Evolutionary conservation across 2,113 vertebrate genomes (phyloP), one percentile per base, ranked within the genome.

Genomic region (Eudyptes chrysolophus): DNA sequence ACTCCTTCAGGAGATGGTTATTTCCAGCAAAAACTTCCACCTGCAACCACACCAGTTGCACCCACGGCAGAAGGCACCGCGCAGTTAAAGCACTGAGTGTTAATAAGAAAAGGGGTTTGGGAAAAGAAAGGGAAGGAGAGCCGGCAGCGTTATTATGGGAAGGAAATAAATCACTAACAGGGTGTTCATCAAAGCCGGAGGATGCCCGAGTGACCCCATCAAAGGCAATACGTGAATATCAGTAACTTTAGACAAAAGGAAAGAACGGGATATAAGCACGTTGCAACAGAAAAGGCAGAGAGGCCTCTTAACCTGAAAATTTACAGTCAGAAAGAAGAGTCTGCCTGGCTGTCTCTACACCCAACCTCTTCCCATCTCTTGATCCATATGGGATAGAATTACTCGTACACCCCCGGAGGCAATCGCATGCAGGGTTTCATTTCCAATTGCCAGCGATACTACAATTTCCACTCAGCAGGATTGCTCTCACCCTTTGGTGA

Each of bases 401-500:
- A 87, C 90, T 62, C 36, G 25, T 6, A 24, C 81, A 40, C 44
- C 80, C 92, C 93, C 2, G 0, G 69, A 76, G 94, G 82, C 78
- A 40, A 57, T 4, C 9, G 25, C 36, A 34, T 0, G 40, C 85
- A 1, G 44, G 68, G 62, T 62, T 94, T 72, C 86, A 18, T 71
- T 83, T 80, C 95, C 87, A 79, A 26, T 9, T 5, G 46, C 87
- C 72, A 54, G 58, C 5, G 26, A 48, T 27, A 30, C 71, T 84
- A 44, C 21, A 7, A 26, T 89, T 94, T 95, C 90, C 77, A 42
- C 83, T 40, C 83, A 68, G 83, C 76, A 16, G 92, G 82, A 78
- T 4, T 81, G 75, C 60, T 90, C 84, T 91, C 92, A 93, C 65
- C 96, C 83, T 49, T 58, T 64, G 29, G 62, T 64, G 95, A 95